Evolutionary conservation across 2,113 vertebrate species (phyloP), one percentile per base, ranked within the genome.

Genomic region (Malurus cyaneus): DNA sequence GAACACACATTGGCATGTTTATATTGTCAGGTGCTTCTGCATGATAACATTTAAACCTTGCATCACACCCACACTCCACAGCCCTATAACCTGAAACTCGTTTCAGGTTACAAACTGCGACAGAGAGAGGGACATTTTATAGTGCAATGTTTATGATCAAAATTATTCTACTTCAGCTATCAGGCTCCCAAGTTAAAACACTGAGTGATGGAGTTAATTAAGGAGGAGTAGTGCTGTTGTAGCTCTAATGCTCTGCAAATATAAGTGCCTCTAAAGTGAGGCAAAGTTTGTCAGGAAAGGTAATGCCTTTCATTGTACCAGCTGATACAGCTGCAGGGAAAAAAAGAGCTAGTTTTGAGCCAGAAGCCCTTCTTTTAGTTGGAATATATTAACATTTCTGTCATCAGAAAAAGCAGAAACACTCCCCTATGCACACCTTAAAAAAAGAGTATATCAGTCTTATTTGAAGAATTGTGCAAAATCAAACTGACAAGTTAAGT

Each of bases 191-290:
- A 70, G 84, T 96, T 96, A 86, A 91, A 95, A 54, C 86, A 17
- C 84, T 94, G 95, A 96, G 62, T 85, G 85, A 93, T 96, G 85
- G 81, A 95, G 86, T 88, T 96, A 94, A 96, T 96, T 95, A 95
- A 88, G 59, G 89, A 87, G 85, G 64, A 96, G 71, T 46, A 86
- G 56, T 54, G 67, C 88, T 92, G 67, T 50, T 66, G 47, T 69
- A 77, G 34, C 76, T 80, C 50, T 88, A 78, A 83, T 60, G 47
- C 71, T 82, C 64, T 74, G 12, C 67, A 65, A 32, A 29, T 72
- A 7, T 8, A 77, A 95, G 85, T 73, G 76, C 34, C 71, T 86
- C 76, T 83, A 31, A 83, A 93, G 90, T 72, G 54, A 93, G 66
- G 82, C n/a, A 32, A n/a, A 86, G 76, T 86, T 90, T 93, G 34